Evolutionary conservation across 1,140 invertebrate species (phyloP), one percentile per base, ranked within the genome.

Genomic region (Forficula auricularia): DNA sequence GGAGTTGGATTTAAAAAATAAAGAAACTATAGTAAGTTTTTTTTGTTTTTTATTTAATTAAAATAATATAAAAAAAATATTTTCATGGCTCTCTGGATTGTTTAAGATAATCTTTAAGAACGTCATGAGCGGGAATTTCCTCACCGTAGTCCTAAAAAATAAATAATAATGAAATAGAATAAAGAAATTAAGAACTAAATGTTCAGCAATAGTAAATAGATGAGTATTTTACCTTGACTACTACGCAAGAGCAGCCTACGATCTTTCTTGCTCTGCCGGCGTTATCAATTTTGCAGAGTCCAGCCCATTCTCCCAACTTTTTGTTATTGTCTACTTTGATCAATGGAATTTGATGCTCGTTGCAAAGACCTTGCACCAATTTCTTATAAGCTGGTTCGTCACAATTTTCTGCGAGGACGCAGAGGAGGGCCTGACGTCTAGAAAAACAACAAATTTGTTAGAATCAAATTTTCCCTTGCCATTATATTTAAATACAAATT

Each of bases 271-370:
- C 89, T 65, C 98, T 98, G 48, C 95, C 95, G 52, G 95, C 88
- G 56, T 88, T 95, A 67, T 99, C 96, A 57, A 98, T 92, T 72
- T 98, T 98, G 68, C 96, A 98, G 27, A 98, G 73, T 49, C 95
- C 96, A 47, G 90, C 83, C 92, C 94, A 98, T 74, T 98, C 95
- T 20, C 95, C 95, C 15, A 98, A 73, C 60, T 95, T 95, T 62
- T 98, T 98, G 68, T 96, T 97, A 65, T 92, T 91, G 59, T 97
- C 91, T 42, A 98, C 91, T 67, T 90, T 90, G 44, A 98, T 82
- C 27, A 99, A 66, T 43, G 91, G 88, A 60, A 99, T 98, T 60
- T 89, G 79, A 66, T 98, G 95, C 65, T 98, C 91, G 44, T 89
- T 86, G 70, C 96, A 99, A 16, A 99, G 73, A 34, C 91, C 94